Evolutionary conservation across 2,888 invertebrate genomes (phyloP).

Genomic region (Harmothoe impar): DNA sequence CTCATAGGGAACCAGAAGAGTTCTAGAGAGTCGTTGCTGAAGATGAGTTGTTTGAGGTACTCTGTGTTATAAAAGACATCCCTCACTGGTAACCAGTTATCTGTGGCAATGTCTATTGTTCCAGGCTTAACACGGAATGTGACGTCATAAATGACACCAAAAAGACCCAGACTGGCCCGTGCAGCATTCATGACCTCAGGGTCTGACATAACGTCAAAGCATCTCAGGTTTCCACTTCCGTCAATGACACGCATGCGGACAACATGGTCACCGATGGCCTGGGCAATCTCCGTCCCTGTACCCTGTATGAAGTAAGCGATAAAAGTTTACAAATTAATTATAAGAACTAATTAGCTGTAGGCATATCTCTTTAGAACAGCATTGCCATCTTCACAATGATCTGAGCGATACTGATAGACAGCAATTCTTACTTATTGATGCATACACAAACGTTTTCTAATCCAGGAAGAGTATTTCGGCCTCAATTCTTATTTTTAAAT

Average conservation of each 20-base stretch:
- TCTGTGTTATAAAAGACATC: neutral
- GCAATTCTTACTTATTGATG: no score
- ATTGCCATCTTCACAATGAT: no score
- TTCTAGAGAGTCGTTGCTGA: neutral
- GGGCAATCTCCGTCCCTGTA: neutral
- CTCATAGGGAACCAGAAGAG: conserved; percentile 37
- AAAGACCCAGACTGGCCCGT: neutral
- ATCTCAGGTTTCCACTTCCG: neutral
- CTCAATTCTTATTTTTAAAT: no score
- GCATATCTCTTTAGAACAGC: no score
- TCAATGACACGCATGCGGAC: neutral
- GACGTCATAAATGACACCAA: conserved; percentile 10
- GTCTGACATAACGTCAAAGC: neutral
- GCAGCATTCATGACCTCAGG: neutral
- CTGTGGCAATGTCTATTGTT: neutral
- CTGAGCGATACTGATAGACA: no score
- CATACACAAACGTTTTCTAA: no score
- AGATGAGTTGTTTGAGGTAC: neutral
- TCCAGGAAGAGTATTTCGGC: no score
- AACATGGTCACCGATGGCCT: neutral
- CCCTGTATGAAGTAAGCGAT: neutral
- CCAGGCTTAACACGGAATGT: neutral
- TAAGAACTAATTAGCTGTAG: neutral
- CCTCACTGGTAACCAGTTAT: neutral
- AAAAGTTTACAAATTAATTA: neutral